Evolutionary conservation across 1,140 invertebrate genomes (phyloP), one percentile per base, ranked within the genome.

Genomic region (Leptopilina boulardi): DNA sequence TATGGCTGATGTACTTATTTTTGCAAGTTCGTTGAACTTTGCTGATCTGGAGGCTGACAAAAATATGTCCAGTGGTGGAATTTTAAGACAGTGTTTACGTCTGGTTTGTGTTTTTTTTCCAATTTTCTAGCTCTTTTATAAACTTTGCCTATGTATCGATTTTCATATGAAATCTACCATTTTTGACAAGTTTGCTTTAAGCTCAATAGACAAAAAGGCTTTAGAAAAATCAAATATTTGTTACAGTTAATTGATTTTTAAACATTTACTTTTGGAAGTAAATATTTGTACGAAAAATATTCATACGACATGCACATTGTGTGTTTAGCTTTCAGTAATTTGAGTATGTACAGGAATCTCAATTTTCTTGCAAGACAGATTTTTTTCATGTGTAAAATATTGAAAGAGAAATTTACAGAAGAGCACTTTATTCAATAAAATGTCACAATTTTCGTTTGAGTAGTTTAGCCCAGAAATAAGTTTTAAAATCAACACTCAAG

Each of bases 1-100:
- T 89, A 97, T 99, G 95, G 98, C 98, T 1, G 99, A 99, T 89
- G 97, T 99, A 19, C 93, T 99, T 51, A 98, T 99, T 79, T 99
- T 99, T 92, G 98, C 98, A 71, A 98, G 97, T 85, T 98, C 97
- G 9, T 93, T 99, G 44, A 99, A 98, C 92, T 99, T 99, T 88
- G 96, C 96, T 73, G 99, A 99, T 91, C 91, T 99, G 41, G 99
- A 99, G 91, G 97, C 98, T 0, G 99, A 99, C 89, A 99, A 99
- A 91, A 99, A 99, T 88, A 99, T 99, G 98, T 98, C 98, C n/a
- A 97, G 96, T 86, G 99, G 99, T 30, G 99, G 98, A 51, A 99
- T 99, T 80, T 90, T 99, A 13, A 91, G 99, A 77, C 99, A 99
- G 91, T 99, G 98, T 90, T 93, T 99, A 34, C 92, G 99, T 91